Conservation (phyloP, 2,113 vertebrate species). For the Hassar affinis region DNA sequence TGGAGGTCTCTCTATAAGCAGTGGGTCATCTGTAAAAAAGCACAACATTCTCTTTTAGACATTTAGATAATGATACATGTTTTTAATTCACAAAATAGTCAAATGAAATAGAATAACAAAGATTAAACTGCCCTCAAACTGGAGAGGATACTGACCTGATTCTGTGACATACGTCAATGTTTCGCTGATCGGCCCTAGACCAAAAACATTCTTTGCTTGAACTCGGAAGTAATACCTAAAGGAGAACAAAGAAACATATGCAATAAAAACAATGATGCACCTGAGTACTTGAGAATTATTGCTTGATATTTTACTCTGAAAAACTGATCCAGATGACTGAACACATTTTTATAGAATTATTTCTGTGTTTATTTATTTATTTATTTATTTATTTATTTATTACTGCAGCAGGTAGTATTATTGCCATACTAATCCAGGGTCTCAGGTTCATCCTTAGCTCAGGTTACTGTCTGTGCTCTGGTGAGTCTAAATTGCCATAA, state of each 20-base stretch:
- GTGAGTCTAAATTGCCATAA: slow-evolving; percentile 19
- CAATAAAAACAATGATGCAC: neutral
- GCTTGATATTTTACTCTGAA: slow-evolving; percentile 47
- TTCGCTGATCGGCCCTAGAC: slow-evolving; percentile 89
- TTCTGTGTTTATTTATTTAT: slow-evolving; percentile 35
- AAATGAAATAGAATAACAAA: slow-evolving; percentile 37
- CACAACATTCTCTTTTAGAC: slow-evolving; percentile 21
- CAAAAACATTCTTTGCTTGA: slow-evolving; percentile 91
- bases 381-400: neutral
- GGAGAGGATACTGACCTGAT: slow-evolving; percentile 79
- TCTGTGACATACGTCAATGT: slow-evolving; percentile 91
- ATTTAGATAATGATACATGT: slow-evolving; percentile 25
- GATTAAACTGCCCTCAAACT: slow-evolving; percentile 7
- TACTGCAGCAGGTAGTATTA: neutral
- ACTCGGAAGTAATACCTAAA: slow-evolving; percentile 97
- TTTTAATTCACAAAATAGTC: neutral
- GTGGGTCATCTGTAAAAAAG: slow-evolving; percentile 73
- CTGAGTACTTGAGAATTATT: neutral
- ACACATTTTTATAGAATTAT: slow-evolving; percentile 37
- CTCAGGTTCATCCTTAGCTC: neutral
- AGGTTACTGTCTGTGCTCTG: neutral
- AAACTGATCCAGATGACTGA: slow-evolving; percentile 54
- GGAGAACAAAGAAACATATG: slow-evolving; percentile 51
- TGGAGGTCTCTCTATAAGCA: slow-evolving; percentile 89
- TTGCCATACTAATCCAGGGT: neutral